A percentile compares a stretch with the other conserved stretches of the same genome.
Evolutionary conservation across 2,888 invertebrate species (phyloP).

Genomic region (Cerceris ruficornis): DNA sequence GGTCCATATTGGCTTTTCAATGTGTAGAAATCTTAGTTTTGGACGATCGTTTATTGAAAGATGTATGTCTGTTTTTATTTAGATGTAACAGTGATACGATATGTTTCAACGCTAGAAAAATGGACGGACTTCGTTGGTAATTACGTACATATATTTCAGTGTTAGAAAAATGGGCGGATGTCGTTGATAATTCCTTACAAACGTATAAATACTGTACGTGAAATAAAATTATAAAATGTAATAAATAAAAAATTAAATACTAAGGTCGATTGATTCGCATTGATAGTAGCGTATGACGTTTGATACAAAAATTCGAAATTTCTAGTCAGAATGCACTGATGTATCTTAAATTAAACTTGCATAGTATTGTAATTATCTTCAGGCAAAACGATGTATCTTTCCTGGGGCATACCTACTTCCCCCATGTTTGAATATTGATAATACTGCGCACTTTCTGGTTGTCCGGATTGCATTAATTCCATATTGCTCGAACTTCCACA

Average conservation of each 20-base stretch:
- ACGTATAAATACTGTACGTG: slow-evolving; percentile 28
- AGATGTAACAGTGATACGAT: background rate
- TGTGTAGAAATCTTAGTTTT: background rate
- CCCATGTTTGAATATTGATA: background rate
- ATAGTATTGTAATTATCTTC: background rate
- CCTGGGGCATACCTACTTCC: background rate
- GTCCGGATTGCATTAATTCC: background rate
- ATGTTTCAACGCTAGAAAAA: background rate
- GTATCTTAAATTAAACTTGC: too few relatives aligned
- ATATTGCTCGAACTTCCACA: background rate
- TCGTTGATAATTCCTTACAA: too few relatives aligned
- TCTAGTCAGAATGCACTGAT: too few relatives aligned
- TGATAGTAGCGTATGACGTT: too few relatives aligned
- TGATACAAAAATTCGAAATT: too few relatives aligned
- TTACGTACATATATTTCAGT: slow-evolving; percentile 5
- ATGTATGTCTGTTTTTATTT: slow-evolving; percentile 2
- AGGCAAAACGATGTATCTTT: slow-evolving; percentile 5
- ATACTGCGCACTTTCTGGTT: background rate
- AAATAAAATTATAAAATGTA: background rate
- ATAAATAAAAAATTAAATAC: too few relatives aligned
- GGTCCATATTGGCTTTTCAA: background rate
- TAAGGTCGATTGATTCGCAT: too few relatives aligned
- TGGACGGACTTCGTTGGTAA: slow-evolving; percentile 9
- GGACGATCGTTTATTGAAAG: slow-evolving; percentile 31
- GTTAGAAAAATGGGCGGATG: background rate